phyloP scores from a whole-genome alignment of 2,113 vertebrate species.

The Mustela nigripes region DNA sequence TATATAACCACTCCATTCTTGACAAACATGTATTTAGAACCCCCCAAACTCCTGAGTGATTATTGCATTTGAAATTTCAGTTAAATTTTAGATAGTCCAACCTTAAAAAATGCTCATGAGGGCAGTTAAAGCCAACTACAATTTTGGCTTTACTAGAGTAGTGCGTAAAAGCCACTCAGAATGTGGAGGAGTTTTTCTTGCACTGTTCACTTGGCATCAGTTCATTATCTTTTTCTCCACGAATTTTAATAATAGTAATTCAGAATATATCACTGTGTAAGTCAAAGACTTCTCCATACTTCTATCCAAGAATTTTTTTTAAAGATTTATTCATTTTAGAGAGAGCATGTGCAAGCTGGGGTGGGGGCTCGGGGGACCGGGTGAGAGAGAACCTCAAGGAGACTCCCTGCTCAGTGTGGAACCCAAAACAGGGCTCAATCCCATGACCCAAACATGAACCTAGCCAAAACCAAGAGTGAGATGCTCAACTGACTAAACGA shows the following conservation, averaged over 20 bases:
- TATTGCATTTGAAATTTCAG: neutral
- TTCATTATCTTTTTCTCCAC: constrained; percentile 48
- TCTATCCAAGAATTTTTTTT: constrained; percentile 4
- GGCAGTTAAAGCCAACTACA: neutral
- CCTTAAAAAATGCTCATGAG: neutral
- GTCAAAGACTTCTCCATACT: neutral
- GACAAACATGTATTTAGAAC: neutral
- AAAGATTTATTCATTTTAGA: neutral
- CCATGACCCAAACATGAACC: neutral
- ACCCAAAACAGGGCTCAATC: neutral
- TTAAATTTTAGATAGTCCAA: neutral
- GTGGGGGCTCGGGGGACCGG: neutral
- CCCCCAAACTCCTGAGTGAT: neutral
- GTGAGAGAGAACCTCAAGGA: neutral
- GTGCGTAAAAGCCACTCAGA: neutral
- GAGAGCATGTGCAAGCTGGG: neutral
- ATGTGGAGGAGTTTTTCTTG: neutral
- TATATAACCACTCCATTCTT: neutral
- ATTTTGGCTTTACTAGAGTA: neutral
- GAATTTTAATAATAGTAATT: constrained; percentile 48
- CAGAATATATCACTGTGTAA: neutral
- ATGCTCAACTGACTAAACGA: neutral
- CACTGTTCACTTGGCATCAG: neutral
- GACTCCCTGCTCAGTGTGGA: neutral
- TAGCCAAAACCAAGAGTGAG: neutral